phyloP scores from a whole-genome alignment of 2,888 invertebrate genomes.

The Nomada hirtipes region DNA sequence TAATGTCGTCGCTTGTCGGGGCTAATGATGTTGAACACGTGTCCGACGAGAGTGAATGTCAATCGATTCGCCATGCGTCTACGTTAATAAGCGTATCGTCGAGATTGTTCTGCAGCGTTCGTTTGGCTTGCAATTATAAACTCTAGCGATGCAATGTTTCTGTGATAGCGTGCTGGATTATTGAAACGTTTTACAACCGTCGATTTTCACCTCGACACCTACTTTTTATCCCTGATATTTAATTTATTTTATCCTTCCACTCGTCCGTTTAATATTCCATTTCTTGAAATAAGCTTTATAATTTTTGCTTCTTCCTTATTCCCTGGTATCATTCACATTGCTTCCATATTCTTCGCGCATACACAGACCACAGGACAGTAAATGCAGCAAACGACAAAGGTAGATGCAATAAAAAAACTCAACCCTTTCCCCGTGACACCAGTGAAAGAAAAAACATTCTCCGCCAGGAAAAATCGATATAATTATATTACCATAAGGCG shows the following conservation, averaged over 20 bases:
- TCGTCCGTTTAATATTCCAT: not conserved
- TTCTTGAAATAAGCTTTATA: not conserved
- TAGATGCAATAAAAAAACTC: too few species aligned
- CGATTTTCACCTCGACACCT: not conserved
- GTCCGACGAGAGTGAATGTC: slow-evolving; percentile 71
- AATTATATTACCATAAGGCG: too few species aligned
- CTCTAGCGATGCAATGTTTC: slow-evolving; percentile 5
- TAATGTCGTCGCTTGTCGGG: slow-evolving; percentile 76
- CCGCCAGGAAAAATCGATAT: too few species aligned
- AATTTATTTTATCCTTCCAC: not conserved
- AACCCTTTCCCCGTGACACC: too few species aligned
- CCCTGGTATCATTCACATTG: too few species aligned
- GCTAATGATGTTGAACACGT: slow-evolving; percentile 78
- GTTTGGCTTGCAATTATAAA: slow-evolving; percentile 48
- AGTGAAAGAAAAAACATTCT: too few species aligned
- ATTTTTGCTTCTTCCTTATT: too few species aligned
- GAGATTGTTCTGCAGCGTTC: slow-evolving; percentile 28
- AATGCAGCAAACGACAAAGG: too few species aligned
- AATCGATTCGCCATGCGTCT: slow-evolving; percentile 63
- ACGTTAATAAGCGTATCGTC: slow-evolving; percentile 59
- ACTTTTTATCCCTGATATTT: not conserved
- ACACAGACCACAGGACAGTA: too few species aligned
- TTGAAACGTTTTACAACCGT: slow-evolving; percentile 25
- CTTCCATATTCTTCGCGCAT: too few species aligned
- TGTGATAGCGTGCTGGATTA: not conserved